Conservation (phyloP, 2,113 vertebrate species). For the Oncorhynchus kisutch region DNA sequence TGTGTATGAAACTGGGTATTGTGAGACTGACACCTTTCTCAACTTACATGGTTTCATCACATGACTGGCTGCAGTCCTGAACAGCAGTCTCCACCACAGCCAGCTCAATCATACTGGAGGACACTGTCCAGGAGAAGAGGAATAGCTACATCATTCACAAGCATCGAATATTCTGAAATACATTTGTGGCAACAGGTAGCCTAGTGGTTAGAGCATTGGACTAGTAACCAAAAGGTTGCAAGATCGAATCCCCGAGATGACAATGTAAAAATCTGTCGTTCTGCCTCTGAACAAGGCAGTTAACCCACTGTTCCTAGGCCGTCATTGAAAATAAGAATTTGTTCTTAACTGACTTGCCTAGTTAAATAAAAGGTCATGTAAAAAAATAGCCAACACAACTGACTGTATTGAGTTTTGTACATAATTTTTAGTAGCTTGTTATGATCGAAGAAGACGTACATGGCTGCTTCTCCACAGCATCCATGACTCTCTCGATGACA, state of each 20-base stretch:
- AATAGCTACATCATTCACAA: not conserved
- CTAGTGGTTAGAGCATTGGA: too few species aligned
- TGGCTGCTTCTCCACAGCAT: conserved; percentile 91
- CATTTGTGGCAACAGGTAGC: too few species aligned
- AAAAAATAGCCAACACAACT: not conserved
- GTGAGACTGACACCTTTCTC: not conserved
- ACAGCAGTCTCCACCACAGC: conserved; percentile 84
- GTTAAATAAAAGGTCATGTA: too few species aligned
- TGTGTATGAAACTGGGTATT: not conserved
- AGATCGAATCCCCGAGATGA: too few species aligned
- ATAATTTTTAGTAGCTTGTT: not conserved
- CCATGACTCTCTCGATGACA: conserved; percentile 83
- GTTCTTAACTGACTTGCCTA: too few species aligned
- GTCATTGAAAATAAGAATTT: too few species aligned
- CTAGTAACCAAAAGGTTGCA: too few species aligned
- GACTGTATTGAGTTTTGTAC: not conserved
- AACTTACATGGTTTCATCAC: conserved; percentile 87
- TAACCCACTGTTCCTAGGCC: too few species aligned
- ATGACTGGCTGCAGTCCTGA: conserved; percentile 88
- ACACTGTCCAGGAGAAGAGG: conserved; percentile 73
- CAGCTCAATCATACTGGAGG: conserved; percentile 88
- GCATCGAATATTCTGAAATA: not conserved
- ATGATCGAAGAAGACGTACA: conserved; percentile 69
- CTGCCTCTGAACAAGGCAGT: too few species aligned
- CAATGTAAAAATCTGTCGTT: too few species aligned